Base-by-base conservation (phyloP, 2,797 vertebrate genomes). In the Myotis daubentonii region DNA sequence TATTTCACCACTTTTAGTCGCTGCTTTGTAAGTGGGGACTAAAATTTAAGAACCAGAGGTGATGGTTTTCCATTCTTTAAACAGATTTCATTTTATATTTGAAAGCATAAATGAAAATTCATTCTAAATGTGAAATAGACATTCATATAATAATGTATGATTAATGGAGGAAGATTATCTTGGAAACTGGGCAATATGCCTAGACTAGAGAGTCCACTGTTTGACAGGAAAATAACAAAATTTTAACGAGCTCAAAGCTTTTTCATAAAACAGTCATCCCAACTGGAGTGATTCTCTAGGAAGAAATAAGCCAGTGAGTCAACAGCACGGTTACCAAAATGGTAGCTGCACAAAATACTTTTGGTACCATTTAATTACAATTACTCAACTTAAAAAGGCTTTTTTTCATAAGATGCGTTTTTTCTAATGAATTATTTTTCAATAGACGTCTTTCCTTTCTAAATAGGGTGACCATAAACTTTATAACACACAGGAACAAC, bases 61-160 rank as follows among this genome's bases (percentile, higher is more conserved):
- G 25, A 68, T 92, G 13, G 6, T 68, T 94, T 91, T 12, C 57
- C 44, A 44, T 91, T 95, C 38, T 95, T 90, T 87, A 72, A 82
- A 86, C 6, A 82, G 55, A 85, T 68, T 96, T 96, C 1, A 82
- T 88, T 72, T 93, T 19, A 12, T 62, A 89, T 72, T 84, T 80
- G 71, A 87, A 95, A 86, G 3, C 10, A 57, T 47, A 91, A 71
- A 60, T 78, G 22, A 90, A 90, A 89, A 79, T 74, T 79, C 62
- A 57, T 68, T 10, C n/a, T 51, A 19, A 71, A 72, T 4, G 19
- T 89, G 55, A 74, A 83, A 79, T 17, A 86, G 20, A 44, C 33
- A 70, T 57, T 70, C 79, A 53, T 65, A n/a, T 66, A 95, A 70
- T 83, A 90, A 87, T 51, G 15, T 62, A 0, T 90, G 72, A 87